These are phyloP conservation scores for Nycteola revayana DNA, from an alignment of 2,888 invertebrate genomes.

Conservation along the genomic window DNA sequence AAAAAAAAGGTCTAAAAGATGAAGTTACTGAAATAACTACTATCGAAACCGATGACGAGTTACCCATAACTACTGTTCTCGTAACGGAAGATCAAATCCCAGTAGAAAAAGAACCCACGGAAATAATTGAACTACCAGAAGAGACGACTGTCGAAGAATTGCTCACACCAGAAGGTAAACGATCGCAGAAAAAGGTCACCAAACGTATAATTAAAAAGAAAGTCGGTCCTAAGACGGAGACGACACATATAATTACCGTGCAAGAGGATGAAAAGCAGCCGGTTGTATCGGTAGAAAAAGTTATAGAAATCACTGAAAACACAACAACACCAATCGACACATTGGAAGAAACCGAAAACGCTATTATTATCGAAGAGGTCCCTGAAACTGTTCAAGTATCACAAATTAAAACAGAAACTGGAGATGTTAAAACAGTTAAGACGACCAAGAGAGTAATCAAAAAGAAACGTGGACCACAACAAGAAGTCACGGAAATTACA, in stretches of 20 bases:
- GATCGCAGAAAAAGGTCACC: slow-evolving; percentile 17
- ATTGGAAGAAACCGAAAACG: slow-evolving; percentile 23
- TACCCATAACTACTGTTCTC: slow-evolving; percentile 23
- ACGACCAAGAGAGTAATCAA: slow-evolving; percentile 39
- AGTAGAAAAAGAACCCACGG: slow-evolving; percentile 31
- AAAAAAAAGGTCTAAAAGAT: slow-evolving; percentile 1
- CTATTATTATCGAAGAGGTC: slow-evolving; percentile 34
- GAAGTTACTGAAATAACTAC: slow-evolving; percentile 20
- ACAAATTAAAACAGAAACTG: slow-evolving; percentile 27
- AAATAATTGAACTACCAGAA: slow-evolving; percentile 36
- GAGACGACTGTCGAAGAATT: slow-evolving; percentile 21
- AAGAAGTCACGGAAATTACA: slow-evolving; percentile 38
- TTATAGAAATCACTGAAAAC: slow-evolving; percentile 46
- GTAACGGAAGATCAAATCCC: slow-evolving; percentile 24
- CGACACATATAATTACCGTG: slow-evolving; percentile 47
- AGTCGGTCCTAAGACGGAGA: slow-evolving; percentile 36
- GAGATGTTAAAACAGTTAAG: slow-evolving; percentile 28
- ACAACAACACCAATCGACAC: slow-evolving; percentile 20
- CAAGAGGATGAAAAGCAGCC: slow-evolving; percentile 68
- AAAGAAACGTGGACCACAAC: slow-evolving; percentile 31
- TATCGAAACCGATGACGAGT: slow-evolving; percentile 30
- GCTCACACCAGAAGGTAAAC: slow-evolving; percentile 20
- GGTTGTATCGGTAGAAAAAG: slow-evolving; percentile 52
- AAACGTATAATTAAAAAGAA: slow-evolving; percentile 60
- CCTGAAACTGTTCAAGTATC: slow-evolving; percentile 31